Conservation (phyloP, 1,140 invertebrate species). For the Pentalonia nigronervosa region DNA sequence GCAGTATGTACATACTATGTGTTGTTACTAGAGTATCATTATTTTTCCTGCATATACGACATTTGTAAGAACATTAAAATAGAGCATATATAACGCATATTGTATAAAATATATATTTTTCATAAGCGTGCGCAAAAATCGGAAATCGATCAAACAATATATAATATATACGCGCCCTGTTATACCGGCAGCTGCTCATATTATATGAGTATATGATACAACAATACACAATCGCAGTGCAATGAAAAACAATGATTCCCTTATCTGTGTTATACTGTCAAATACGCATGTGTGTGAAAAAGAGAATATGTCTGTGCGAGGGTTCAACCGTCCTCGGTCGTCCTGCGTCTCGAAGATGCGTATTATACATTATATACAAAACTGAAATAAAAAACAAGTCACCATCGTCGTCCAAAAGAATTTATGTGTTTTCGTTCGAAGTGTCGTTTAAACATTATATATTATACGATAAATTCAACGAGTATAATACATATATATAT, state of each 20-base stretch:
- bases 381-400: not conserved
- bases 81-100: not conserved
- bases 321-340: not conserved
- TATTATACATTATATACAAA: not conserved
- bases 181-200: not conserved
- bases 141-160: not conserved
- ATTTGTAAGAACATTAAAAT: not conserved
- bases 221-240: not conserved
- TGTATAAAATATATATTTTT: not conserved
- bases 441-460: not conserved
- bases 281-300: not conserved
- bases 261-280: not conserved
- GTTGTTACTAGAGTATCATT: not conserved
- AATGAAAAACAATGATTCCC: not conserved
- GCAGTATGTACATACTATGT: not conserved
- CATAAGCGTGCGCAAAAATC: not conserved
- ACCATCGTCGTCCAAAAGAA: not conserved
- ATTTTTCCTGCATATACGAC: not conserved
- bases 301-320: not conserved
- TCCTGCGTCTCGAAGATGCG: not conserved
- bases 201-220: not conserved
- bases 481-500: not conserved
- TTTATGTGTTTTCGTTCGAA: constrained; percentile 22
- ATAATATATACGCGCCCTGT: not conserved
- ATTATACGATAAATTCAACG: not conserved